Evolutionary conservation across 2,888 invertebrate genomes (phyloP).

Genomic region (Electrophaes corylata): DNA sequence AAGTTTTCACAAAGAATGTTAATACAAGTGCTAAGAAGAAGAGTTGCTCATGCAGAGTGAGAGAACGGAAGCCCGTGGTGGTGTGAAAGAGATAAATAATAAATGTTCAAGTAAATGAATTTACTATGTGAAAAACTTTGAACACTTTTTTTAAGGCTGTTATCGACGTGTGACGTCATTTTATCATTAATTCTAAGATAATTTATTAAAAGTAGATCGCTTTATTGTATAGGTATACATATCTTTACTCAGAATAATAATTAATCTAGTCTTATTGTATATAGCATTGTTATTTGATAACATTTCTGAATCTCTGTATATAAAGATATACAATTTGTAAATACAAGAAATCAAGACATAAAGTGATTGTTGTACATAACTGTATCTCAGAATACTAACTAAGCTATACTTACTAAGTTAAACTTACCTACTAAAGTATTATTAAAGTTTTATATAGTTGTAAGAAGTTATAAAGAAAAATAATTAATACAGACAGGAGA

Average conservation of each 20-base stretch:
- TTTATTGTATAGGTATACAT: constrained; percentile 38
- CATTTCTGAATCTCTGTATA: constrained; percentile 25
- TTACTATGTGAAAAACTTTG: constrained; percentile 22
- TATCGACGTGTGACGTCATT: constrained; percentile 37
- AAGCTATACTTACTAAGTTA: not conserved
- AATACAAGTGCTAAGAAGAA: constrained; percentile 64
- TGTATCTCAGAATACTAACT: constrained; percentile 43
- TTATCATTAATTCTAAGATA: constrained; percentile 33
- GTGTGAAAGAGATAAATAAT: constrained; percentile 51
- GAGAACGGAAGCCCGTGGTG: constrained; percentile 70
- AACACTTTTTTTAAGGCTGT: constrained; percentile 38
- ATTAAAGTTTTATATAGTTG: not conserved
- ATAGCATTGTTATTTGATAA: constrained; percentile 25
- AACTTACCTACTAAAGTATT: not conserved
- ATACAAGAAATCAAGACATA: constrained; percentile 40
- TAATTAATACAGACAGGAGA: constrained; percentile 48
- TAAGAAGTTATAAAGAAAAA: constrained; percentile 15
- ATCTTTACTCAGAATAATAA: constrained; percentile 20
- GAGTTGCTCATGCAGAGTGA: constrained; percentile 74
- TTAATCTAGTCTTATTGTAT: constrained; percentile 14
- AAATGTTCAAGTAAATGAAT: constrained; percentile 20
- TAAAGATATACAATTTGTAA: constrained; percentile 31
- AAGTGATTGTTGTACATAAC: constrained; percentile 61
- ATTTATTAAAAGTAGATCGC: constrained; percentile 22
- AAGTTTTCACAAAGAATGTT: constrained; percentile 57